Evolutionary conservation across 1,140 invertebrate genomes (phyloP).

Genomic region (Harpegnathos saltator): DNA sequence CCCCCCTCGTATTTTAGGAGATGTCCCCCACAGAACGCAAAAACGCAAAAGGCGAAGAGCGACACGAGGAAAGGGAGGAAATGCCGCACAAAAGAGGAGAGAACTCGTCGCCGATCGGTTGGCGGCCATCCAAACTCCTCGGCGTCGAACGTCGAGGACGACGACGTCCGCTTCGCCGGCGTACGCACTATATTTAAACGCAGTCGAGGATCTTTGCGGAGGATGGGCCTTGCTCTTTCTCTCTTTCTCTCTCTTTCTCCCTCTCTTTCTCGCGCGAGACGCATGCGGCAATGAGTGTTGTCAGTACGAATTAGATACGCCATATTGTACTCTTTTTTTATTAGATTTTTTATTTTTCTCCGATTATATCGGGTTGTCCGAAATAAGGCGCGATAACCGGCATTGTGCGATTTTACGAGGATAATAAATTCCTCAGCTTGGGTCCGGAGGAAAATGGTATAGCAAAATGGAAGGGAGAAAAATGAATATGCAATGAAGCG

Average conservation of each 20-base stretch:
- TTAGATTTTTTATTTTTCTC: too few relatives aligned
- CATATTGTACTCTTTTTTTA: too few relatives aligned
- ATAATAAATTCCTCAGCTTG: too few relatives aligned
- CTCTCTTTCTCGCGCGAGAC: too few relatives aligned
- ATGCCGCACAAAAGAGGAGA: neutral
- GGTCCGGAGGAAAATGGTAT: too few relatives aligned
- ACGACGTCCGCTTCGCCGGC: constrained; percentile 66
- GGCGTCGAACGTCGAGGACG: constrained; percentile 71
- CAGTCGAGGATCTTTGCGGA: constrained; percentile 74
- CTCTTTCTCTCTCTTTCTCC: too few relatives aligned
- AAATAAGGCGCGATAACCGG: too few relatives aligned
- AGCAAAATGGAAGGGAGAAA: too few relatives aligned
- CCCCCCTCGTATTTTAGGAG: neutral
- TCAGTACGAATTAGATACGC: constrained; percentile 2
- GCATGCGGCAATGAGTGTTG: neutral
- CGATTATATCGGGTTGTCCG: too few relatives aligned
- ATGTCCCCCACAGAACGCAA: neutral
- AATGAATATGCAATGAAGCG: too few relatives aligned
- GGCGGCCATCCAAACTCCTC: constrained; percentile 75
- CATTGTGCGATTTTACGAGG: too few relatives aligned
- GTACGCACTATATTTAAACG: constrained; percentile 81
- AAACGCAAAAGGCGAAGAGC: neutral
- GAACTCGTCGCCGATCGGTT: constrained; percentile 59
- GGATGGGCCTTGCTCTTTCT: constrained; percentile 41
- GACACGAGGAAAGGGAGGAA: neutral